Conservation (phyloP, 2,113 vertebrate genomes). For the Ceyx margarethae region DNA sequence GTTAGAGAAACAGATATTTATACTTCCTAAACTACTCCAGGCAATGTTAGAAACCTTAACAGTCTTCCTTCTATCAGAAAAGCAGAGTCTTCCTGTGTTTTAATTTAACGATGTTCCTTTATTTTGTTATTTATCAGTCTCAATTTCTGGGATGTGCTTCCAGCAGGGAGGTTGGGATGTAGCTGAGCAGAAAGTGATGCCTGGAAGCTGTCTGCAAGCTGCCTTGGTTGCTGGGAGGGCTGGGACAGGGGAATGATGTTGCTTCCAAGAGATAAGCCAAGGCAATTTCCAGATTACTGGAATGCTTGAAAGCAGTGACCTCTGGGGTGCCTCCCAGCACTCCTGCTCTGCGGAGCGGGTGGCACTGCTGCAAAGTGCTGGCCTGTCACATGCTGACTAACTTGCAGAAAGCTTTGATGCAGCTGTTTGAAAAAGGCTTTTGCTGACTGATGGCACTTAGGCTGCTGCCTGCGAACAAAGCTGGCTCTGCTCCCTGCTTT, state of each 20-base stretch:
- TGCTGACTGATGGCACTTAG: conserved; percentile 36
- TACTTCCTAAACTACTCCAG: neutral
- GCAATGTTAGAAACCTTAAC: neutral
- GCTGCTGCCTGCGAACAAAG: conserved; percentile 37
- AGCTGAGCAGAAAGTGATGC: neutral
- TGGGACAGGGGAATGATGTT: neutral
- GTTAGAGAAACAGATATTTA: neutral
- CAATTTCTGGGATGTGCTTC: neutral
- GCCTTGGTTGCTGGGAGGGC: too few species aligned
- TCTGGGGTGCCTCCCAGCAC: conserved; percentile 21
- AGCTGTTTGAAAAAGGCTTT: conserved; percentile 61
- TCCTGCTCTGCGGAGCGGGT: conserved; percentile 42
- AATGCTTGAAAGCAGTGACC: conserved; percentile 50
- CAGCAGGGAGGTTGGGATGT: neutral
- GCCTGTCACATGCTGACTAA: conserved; percentile 60
- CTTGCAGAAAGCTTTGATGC: conserved; percentile 54
- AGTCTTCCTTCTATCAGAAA: neutral
- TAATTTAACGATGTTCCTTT: neutral
- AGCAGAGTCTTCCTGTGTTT: neutral
- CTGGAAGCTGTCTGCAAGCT: neutral
- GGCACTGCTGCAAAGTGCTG: conserved; percentile 58
- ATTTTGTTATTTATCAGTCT: neutral
- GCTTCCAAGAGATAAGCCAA: conserved; percentile 50
- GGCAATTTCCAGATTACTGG: conserved; percentile 54
- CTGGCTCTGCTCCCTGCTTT: conserved; percentile 20